phyloP scores from a whole-genome alignment of 2,113 vertebrate species.

The Cromileptes altivelis region DNA sequence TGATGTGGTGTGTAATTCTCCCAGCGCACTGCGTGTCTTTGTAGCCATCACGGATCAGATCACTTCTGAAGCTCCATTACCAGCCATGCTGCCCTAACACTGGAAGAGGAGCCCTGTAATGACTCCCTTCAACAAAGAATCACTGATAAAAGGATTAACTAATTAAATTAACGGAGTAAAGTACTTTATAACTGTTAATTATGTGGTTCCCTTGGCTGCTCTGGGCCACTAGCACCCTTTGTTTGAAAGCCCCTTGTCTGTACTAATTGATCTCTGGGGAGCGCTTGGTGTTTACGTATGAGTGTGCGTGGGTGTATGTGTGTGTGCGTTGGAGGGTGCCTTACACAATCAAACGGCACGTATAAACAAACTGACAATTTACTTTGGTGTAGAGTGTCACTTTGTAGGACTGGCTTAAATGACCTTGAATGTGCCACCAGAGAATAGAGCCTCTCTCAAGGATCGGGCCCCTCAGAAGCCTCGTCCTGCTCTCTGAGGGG shows the following conservation, averaged over 20 bases:
- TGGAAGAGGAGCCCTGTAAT: conserved; percentile 76
- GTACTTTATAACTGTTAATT: conserved; percentile 89
- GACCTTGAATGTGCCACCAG: conserved; percentile 83
- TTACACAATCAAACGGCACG: conserved; percentile 87
- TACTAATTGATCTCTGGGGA: conserved; percentile 89
- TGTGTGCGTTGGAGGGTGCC: conserved; percentile 71
- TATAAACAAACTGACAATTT: conserved; percentile 89
- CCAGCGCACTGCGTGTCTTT: conserved; percentile 47
- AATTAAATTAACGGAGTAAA: conserved; percentile 88
- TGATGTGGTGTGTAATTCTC: conserved; percentile 13
- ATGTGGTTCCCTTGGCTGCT: conserved; percentile 83
- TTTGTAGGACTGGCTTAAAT: conserved; percentile 84
- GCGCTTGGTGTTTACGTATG: conserved; percentile 80
- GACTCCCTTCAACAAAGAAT: conserved; percentile 80
- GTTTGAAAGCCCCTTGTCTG: conserved; percentile 85
- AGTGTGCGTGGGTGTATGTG: conserved; percentile 48
- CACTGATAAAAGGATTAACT: conserved; percentile 87
- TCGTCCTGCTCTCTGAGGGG: conserved; percentile 27
- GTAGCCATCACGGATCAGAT: conserved; percentile 56
- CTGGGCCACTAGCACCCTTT: conserved; percentile 85
- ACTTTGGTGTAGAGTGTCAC: conserved; percentile 86
- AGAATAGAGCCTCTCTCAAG: conserved; percentile 68
- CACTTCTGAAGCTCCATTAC: conserved; percentile 72
- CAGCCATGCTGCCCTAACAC: conserved; percentile 58
- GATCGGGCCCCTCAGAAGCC: conserved; percentile 37